Evolutionary conservation across 37 sponge, comb jelly and placozoan species (phyloP), one percentile per base, ranked within the genome.

Genomic region (Lycopodina hypogea): DNA sequence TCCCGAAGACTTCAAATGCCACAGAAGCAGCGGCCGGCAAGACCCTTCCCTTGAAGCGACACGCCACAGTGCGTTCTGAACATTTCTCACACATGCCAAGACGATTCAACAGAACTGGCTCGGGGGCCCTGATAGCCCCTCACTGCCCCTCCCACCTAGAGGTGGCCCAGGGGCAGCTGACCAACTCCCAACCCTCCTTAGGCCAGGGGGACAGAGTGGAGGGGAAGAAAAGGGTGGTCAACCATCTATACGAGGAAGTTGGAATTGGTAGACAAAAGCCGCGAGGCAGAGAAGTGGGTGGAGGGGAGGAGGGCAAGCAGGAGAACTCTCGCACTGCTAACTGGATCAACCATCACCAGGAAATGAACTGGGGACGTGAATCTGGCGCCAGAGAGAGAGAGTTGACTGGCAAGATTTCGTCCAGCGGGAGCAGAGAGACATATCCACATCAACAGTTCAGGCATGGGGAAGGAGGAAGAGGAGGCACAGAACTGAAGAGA

Each of bases 351-450:
- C 37, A 38, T 22, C 79, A 78, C 69, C 66, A 2, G 8, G 79
- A 78, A n/a, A 67, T 67, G 55, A 48, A 42, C 68, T 78, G 79
- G 79, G 77, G 77, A 6, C 59, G 59, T 4, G 65, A 77, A 14
- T 14, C 21, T 15, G 60, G 51, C 24, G 21, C 23, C 26, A 17
- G 6, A 4, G 22, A 35, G 11, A 17, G 21, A 33, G 76, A 81
- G 22, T 7, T 34, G 17, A 32, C 28, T 22, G 82, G 82, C 26
- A 81, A 74, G 74, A 63, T 81, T 45, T 81, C 74, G 82, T 57
- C 81, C 26, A 18, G 21, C 7, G 29, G 38, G 68, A 78, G 68
- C 38, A 76, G 78, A 66, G 36, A 56, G 30, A n/a, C n/a, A n/a
- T n/a, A n/a, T n/a, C n/a, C n/a, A n/a, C 30, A 30, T 32, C 66